Evolutionary conservation across 1,140 invertebrate species (phyloP).

Genomic region (Frieseomelitta varia): DNA sequence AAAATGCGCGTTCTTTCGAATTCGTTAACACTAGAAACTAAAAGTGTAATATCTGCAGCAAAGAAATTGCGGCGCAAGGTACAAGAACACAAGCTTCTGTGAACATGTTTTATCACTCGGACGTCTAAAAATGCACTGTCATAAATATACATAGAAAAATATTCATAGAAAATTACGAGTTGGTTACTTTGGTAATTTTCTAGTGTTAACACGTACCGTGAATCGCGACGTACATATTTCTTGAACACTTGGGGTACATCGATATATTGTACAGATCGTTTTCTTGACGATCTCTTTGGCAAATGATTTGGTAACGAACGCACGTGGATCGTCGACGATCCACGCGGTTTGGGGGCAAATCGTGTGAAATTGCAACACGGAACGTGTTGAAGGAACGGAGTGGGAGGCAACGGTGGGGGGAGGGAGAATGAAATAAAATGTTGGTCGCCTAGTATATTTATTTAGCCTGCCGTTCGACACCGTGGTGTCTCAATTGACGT

Average conservation of each 20-base stretch:
- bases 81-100: too few species aligned
- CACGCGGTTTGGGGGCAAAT: neutral
- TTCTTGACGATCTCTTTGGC: neutral
- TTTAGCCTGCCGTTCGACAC: neutral
- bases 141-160: too few species aligned
- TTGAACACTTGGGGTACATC: too few species aligned
- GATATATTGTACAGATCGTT: neutral
- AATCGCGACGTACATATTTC: too few species aligned
- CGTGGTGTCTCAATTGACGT: neutral
- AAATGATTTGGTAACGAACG: neutral
- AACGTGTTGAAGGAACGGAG: neutral
- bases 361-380: neutral
- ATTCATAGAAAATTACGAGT: too few species aligned
- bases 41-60: too few species aligned
- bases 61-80: too few species aligned
- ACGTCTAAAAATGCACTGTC: too few species aligned
- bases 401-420: neutral
- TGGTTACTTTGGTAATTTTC: too few species aligned
- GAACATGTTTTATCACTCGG: too few species aligned
- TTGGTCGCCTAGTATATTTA: conserved; percentile 23
- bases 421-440: neutral
- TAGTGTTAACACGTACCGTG: too few species aligned
- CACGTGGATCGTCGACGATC: neutral
- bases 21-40: neutral
- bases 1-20: neutral